Evolutionary conservation across 2,797 vertebrate species (phyloP).

Genomic region (Leptatherina wallacei): DNA sequence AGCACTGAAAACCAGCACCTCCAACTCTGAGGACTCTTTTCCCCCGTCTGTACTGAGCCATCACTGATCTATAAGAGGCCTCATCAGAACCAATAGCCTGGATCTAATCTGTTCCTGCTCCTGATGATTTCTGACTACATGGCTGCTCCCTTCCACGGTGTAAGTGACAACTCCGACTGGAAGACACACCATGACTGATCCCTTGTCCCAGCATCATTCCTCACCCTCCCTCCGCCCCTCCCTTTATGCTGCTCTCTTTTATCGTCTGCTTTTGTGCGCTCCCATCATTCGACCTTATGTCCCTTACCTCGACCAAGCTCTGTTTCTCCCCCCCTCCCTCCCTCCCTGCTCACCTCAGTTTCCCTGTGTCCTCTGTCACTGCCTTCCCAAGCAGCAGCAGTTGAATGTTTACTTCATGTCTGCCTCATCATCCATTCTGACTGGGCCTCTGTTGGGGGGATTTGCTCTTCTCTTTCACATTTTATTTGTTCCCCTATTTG

Average conservation of each 20-base stretch:
- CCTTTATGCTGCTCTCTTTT: slow-evolving; percentile 13
- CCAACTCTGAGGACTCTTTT: slow-evolving; percentile 6
- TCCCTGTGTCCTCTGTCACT: slow-evolving; percentile 9
- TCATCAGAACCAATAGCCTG: slow-evolving; percentile 70
- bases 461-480: slow-evolving; percentile 62
- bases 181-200: slow-evolving; percentile 55
- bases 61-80: slow-evolving; percentile 66
- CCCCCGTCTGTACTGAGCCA: slow-evolving; percentile 55
- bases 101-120: slow-evolving; percentile 69
- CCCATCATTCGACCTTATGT: slow-evolving; percentile 9
- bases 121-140: slow-evolving; percentile 57
- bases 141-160: slow-evolving; percentile 44
- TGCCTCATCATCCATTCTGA: slow-evolving; percentile 67
- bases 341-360: neutral
- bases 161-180: slow-evolving; percentile 49
- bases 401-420: slow-evolving; percentile 67
- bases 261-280: slow-evolving; percentile 7
- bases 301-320: neutral
- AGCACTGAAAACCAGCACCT: slow-evolving; percentile 15
- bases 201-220: slow-evolving; percentile 28
- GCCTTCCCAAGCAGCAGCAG: slow-evolving; percentile 11
- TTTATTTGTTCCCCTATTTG: slow-evolving; percentile 72
- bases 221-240: slow-evolving; percentile 3
- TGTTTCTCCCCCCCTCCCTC: neutral
- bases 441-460: slow-evolving; percentile 59